Base-by-base conservation (phyloP, 1,140 invertebrate genomes). In the Tyrophagus putrescentiae region DNA sequence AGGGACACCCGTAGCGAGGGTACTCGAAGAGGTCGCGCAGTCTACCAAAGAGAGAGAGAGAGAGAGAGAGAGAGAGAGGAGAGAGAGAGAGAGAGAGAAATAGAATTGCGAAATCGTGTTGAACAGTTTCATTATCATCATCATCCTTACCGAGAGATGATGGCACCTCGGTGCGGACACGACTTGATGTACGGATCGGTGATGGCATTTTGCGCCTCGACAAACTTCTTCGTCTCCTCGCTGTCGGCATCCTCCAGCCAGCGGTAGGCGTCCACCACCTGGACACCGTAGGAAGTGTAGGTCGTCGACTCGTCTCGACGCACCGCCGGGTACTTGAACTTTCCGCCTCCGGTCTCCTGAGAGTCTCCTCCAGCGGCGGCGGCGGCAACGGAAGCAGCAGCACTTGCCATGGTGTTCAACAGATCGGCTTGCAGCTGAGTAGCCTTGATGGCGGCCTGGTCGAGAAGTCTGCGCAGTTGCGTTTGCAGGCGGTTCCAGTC, bases 231-330 rank as follows among this genome's bases (percentile, higher is more conserved):
- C 0, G 92, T 96, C 74, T 97, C 90, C 63, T 84, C 78, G 0
- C 83, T 78, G 70, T 98, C 88, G 0, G 93, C 91, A 75, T 98
- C 85, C 75, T 98, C 95, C 25, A 98, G 72, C 91, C 91, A 98
- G 45, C 92, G 81, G 71, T 98, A 98, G 0, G 91, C 87, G 76
- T 98, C 94, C 64, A 71, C 60, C 61, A 97, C 77, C 88, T 94
- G 59, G 60, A 66, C 7, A 36, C 87, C 88, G 75, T 89, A 84
- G 71, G 84, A 86, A 67, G 82, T 78, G 63, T 95, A 90, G 32
- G 82, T 72, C 45, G 85, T 76, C 53, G 75, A 74, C 62, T 86
- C 84, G 72, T 93, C 87, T 64, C 87, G 77, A 59, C 82, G 72
- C 45, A 80, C 80, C 60, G 77, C 71, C 1, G 90, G 90, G 75